Percentiles rank a stretch among this genome's conserved stretches.
These are phyloP conservation scores for Theonella swinhoei DNA, from an alignment of 37 sponge, comb jelly and placozoan genomes.

Conservation along the genomic window DNA sequence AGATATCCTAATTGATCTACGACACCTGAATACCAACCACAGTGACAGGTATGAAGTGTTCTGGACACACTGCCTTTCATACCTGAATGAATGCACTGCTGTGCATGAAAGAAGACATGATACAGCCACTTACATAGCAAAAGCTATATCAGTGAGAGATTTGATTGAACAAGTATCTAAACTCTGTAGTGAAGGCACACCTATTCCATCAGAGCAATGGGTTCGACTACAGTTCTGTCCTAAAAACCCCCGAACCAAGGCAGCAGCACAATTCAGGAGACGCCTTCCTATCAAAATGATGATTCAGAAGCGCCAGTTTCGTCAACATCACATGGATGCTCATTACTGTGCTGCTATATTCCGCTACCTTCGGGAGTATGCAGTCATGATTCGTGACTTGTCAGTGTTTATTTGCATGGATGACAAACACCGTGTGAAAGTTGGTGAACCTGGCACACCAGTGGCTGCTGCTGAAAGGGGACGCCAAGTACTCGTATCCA, in stretches of 20 bases:
- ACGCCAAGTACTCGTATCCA: no score
- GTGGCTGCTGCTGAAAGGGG: no score
- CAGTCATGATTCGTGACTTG: no score
- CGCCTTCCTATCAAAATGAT: slow-evolving; percentile 26
- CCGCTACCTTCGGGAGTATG: slow-evolving; percentile 32
- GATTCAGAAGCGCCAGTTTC: slow-evolving; percentile 40
- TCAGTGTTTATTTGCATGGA: no score
- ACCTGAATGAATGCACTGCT: slow-evolving; percentile 24
- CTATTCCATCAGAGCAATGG: slow-evolving; percentile 32
- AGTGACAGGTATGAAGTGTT: no score
- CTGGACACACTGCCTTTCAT: background rate
- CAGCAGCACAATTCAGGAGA: slow-evolving; percentile 16
- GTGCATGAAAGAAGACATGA: slow-evolving; percentile 42
- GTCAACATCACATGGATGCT: slow-evolving; percentile 13
- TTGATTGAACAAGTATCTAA: slow-evolving; percentile 24
- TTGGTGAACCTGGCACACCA: no score
- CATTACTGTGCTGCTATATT: slow-evolving; percentile 45
- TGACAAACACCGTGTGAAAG: no score
- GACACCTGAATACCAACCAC: slow-evolving; percentile 8
- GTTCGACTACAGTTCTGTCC: slow-evolving; percentile 14
- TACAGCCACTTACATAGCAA: slow-evolving; percentile 20
- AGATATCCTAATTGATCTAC: slow-evolving; percentile 36
- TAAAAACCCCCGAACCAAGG: slow-evolving; percentile 14
- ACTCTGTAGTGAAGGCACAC: slow-evolving; percentile 7
- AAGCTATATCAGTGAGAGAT: slow-evolving; percentile 42